phyloP scores from a whole-genome alignment of 2,888 invertebrate genomes.

The Lobophora halterata region DNA sequence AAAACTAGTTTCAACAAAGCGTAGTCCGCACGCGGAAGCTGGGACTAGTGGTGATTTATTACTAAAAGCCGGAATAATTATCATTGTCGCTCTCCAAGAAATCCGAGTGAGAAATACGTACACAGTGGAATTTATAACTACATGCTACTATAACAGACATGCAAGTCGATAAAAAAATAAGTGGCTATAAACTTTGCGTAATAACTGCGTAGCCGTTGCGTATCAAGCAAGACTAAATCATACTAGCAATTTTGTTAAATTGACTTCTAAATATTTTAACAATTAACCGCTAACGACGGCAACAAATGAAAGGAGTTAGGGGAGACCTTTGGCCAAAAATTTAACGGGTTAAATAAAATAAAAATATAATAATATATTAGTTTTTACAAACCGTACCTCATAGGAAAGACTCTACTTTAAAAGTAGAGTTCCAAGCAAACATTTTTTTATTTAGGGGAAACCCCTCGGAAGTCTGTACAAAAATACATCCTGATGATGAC shows the following conservation, averaged over 20 bases:
- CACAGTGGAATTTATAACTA: background rate
- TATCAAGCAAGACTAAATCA: background rate
- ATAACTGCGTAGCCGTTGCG: background rate
- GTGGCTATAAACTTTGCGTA: background rate
- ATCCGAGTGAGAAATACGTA: background rate
- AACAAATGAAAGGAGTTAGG: too few species aligned
- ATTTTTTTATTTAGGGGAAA: too few species aligned
- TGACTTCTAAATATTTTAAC: background rate
- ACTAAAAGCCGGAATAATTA: background rate
- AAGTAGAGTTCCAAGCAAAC: too few species aligned
- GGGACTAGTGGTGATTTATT: background rate
- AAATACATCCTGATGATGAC: too few species aligned
- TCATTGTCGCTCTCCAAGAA: background rate
- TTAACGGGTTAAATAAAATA: too few species aligned
- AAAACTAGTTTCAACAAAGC: background rate
- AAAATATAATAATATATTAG: background rate
- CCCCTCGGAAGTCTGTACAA: too few species aligned
- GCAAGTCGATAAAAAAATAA: background rate
- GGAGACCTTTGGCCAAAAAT: too few species aligned
- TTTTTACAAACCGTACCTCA: too few species aligned
- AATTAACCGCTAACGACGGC: too few species aligned
- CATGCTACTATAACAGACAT: too few species aligned
- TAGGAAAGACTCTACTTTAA: too few species aligned
- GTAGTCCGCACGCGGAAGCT: constrained; percentile 1
- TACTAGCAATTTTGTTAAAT: background rate